These are phyloP conservation scores for Sphinx pinastri DNA, from an alignment of 2,888 invertebrate species.

Conservation along the genomic window DNA sequence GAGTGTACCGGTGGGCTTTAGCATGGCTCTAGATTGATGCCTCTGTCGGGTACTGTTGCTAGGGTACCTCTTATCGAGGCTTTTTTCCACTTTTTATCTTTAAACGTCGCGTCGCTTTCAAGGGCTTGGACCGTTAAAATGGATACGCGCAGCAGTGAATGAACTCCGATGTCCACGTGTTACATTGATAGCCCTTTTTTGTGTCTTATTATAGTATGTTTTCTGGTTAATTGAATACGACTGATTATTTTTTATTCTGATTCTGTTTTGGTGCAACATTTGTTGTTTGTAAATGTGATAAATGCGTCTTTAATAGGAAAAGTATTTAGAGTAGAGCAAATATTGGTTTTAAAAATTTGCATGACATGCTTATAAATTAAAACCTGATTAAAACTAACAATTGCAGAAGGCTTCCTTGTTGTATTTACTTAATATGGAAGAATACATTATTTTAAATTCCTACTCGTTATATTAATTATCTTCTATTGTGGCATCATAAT, in stretches of 20 bases:
- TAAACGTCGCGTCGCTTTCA: slow-evolving; percentile 78
- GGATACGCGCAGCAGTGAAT: slow-evolving; percentile 62
- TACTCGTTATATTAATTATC: no score
- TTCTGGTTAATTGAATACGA: not conserved
- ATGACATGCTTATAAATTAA: no score
- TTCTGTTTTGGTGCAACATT: not conserved
- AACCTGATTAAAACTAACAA: no score
- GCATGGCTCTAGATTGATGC: slow-evolving; percentile 78
- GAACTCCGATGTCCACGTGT: slow-evolving; percentile 64
- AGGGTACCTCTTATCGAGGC: slow-evolving; percentile 59
- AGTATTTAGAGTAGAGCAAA: no score
- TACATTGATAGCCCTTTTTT: slow-evolving; percentile 49
- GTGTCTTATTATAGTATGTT: slow-evolving; percentile 35
- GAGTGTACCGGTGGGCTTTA: slow-evolving; percentile 78
- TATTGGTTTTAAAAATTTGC: no score
- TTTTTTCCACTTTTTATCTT: slow-evolving; percentile 72
- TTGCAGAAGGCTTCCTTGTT: no score
- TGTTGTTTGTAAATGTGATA: no score
- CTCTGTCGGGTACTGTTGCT: slow-evolving; percentile 51
- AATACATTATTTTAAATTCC: no score
- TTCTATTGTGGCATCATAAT: no score
- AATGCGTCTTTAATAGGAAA: no score
- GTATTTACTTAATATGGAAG: no score
- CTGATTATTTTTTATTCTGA: not conserved
- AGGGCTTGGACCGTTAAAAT: slow-evolving; percentile 69